These are phyloP conservation scores for Eilema griseolum DNA, from an alignment of 2,888 invertebrate genomes.

Conservation along the genomic window DNA sequence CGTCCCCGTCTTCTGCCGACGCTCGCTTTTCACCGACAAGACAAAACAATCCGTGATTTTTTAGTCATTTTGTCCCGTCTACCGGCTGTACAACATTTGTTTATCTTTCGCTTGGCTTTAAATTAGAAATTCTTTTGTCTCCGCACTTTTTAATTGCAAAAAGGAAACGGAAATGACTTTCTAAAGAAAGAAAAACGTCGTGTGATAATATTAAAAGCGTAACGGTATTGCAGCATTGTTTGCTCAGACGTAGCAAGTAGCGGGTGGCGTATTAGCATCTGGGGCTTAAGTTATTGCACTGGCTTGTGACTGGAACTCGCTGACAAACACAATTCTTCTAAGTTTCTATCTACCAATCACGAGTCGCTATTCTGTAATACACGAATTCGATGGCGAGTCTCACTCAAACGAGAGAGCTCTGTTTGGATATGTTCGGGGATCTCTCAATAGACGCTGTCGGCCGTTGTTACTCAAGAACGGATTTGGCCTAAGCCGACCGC, in stretches of 20 bases:
- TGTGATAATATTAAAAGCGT: conserved; percentile 59
- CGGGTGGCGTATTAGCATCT: conserved; percentile 34
- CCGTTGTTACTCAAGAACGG: not conserved
- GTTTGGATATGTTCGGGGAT: not conserved
- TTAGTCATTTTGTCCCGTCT: conserved; percentile 73
- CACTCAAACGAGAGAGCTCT: not conserved
- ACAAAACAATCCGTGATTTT: conserved; percentile 65
- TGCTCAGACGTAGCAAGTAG: conserved; percentile 14
- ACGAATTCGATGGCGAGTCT: not conserved
- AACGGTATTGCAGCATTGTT: conserved; percentile 48
- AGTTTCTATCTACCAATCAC: conserved; percentile 8
- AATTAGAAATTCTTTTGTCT: conserved; percentile 84
- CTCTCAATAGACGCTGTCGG: not conserved
- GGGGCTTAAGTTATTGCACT: conserved; percentile 24
- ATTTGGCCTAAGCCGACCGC: not conserved
- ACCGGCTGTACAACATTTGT: conserved; percentile 75
- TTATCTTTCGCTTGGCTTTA: conserved; percentile 75
- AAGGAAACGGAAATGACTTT: conserved; percentile 72
- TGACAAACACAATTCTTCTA: conserved; percentile 10
- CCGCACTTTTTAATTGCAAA: conserved; percentile 76
- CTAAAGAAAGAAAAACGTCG: conserved; percentile 60
- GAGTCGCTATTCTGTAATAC: not conserved
- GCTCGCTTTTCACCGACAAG: conserved; percentile 59
- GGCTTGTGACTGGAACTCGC: conserved; percentile 18
- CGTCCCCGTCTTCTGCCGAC: conserved; percentile 51